Evolutionary conservation across 2,888 invertebrate genomes (phyloP), one percentile per base, ranked within the genome.

Genomic region (Calameuta idolon): DNA sequence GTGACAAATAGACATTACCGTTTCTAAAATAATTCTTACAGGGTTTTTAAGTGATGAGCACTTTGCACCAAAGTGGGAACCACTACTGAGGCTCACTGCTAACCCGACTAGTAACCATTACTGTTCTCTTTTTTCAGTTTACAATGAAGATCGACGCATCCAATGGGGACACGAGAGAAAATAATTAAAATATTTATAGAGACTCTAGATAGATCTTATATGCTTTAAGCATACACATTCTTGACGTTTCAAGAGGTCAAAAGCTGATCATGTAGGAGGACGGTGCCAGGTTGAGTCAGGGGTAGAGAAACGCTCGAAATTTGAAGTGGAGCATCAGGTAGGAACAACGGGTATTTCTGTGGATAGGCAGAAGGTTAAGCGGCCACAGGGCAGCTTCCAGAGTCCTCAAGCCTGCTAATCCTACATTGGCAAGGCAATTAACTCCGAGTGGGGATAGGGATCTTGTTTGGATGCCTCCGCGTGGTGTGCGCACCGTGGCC

Each of bases 361-460:
- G 30, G 35, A 78, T 34, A 75, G 75, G 71, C 74, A 77, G 77
- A 77, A 78, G 77, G 77, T 73, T 77, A 31, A 71, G 77, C 69
- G 76, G 69, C 75, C 77, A 69, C 76, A 81, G 75, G 76, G 81
- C 78, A 80, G 84, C 80, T 23, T 31, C 71, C 82, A 30, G 35
- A 85, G 80, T 81, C 82, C 79, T 78, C 80, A 77, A 77, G 83
- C 75, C 81, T 77, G 82, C 84, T 88, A 88, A 88, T 88, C 87
- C 87, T 82, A 85, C 88, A 88, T 88, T 86, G 87, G 87, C 87
- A 84, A 87, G 87, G 85, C 86, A 89, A 89, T 89, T 88, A 89
- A 89, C 87, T 88, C 82, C 77, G 81, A 82, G 83, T 81, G 84
- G 81, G 86, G 83, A 85, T 85, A 83, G 83, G 83, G 79, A 82